A percentile compares a stretch with the other conserved stretches of the same genome.
Evolutionary conservation across 2,113 vertebrate species (phyloP).

Genomic region (Poecile atricapillus): DNA sequence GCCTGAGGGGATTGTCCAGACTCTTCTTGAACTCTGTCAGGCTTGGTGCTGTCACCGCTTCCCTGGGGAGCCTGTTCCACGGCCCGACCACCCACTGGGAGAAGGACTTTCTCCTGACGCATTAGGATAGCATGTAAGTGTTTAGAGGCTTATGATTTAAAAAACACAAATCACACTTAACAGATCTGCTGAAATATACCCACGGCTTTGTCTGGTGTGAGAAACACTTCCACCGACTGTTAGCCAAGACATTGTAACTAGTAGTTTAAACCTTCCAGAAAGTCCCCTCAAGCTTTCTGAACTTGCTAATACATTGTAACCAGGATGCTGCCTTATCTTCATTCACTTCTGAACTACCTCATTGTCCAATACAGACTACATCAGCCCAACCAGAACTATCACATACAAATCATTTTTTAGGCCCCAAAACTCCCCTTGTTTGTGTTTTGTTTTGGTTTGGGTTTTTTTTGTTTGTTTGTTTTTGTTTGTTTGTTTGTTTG

Average conservation of each 20-base stretch:
- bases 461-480: too few species aligned
- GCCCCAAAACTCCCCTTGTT: not conserved
- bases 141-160: not conserved
- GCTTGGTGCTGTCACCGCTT: not conserved
- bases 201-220: not conserved
- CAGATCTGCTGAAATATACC: not conserved
- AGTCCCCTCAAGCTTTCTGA: not conserved
- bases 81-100: accelerated
- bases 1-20: accelerated
- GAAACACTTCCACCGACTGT: not conserved
- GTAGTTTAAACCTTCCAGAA: not conserved
- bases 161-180: not conserved
- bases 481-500: too few species aligned
- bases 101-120: not conserved
- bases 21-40: not conserved
- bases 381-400: not conserved
- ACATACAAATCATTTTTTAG: not conserved
- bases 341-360: not conserved
- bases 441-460: too few species aligned
- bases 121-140: not conserved
- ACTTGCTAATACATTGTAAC: not conserved
- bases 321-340: not conserved
- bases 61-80: not conserved
- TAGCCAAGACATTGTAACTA: not conserved
- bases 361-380: not conserved